Base-by-base conservation (phyloP, 2,113 vertebrate species). In the Mixornis gularis region DNA sequence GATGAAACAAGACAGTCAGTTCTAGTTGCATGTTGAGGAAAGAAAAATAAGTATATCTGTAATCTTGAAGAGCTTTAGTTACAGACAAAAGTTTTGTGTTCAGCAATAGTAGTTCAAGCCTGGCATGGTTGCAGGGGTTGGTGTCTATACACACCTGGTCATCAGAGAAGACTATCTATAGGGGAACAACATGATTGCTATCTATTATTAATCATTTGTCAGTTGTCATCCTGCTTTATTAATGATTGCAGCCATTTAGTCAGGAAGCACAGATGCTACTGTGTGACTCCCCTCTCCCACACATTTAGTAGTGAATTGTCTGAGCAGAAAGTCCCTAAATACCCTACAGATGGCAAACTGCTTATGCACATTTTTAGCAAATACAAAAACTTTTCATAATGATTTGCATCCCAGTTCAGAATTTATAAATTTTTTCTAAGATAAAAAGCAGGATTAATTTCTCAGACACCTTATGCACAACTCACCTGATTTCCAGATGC, bases 261-360 rank as follows among this genome's bases (percentile, higher is more conserved):
- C 89, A 93, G 84, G 87, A 90, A 93, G 89, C 66, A 92, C 83
- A 94, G 83, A 93, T 91, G 87, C 51, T 89, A 20, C 62, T 63
- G 41, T 66, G 78, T 0, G 3, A 52, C 71, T 87, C 82, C 59
- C 16, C 18, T 89, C 78, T 89, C 74, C 64, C 84, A 91, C 74
- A 48, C 0, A 0, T 11, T 85, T 38, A 19, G 26, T 3, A 62
- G 9, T 59, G 48, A 91, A 79, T 64, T 77, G 51, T 71, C 48
- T 87, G 77, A 41, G 34, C 46, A 26, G 52, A 77, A 24, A 69
- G 38, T 79, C 93, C 89, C 80, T 73, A 62, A 85, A 77, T 40
- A 55, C 21, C 19, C 85, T 82, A 51, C 73, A 92, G 59, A 82
- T 52, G 74, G 80, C 66, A 85, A 91, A 70, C 13, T 43, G 24